Base-by-base conservation (phyloP, 2,888 invertebrate genomes). In the Agriopis marginaria region DNA sequence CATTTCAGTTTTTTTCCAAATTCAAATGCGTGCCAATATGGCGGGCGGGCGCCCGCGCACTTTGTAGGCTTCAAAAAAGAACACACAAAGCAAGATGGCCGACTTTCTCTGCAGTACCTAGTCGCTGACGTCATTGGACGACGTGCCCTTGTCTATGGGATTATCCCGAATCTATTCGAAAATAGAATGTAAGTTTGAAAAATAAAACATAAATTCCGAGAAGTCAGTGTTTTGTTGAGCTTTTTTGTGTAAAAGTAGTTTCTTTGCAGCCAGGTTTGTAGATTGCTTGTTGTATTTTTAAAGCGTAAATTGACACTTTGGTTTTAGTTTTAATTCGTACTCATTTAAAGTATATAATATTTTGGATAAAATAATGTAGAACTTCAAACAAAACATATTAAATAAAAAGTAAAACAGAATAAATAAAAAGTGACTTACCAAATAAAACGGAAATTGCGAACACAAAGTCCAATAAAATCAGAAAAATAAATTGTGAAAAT, bases 101-200 rank as follows among this genome's bases (percentile, higher is more conserved):
- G 93, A 89, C 91, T 92, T 92, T 91, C 92, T 88, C 90, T 89
- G 78, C 92, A 93, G 93, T 93, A 85, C 88, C 91, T 93, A 93
- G 89, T 84, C 85, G 84, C 90, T 94, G 93, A 94, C 94, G 93
- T 94, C 94, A 94, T 89, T 76, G 88, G 84, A 87, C 89, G 90
- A 91, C 90, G 92, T 93, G 92, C 92, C 77, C 82, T 87, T 82
- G 84, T 83, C 90, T 91, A 92, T 86, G 82, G 85, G 77, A 76
- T 73, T 79, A 79, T 82, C 78, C 79, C 73, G 73, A 72, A 82
- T 77, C 77, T 78, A 76, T 76, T 82, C 72, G 14, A 74, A 80
- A 61, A 63, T 62, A 73, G 82, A 81, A 83, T 79, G 79, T 80
- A 80, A 53, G 74, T 66, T 77, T 73, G 71, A 63, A 59, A 64